Conservation (phyloP, 2,113 vertebrate genomes). For the Psilopogon haemacephalus region DNA sequence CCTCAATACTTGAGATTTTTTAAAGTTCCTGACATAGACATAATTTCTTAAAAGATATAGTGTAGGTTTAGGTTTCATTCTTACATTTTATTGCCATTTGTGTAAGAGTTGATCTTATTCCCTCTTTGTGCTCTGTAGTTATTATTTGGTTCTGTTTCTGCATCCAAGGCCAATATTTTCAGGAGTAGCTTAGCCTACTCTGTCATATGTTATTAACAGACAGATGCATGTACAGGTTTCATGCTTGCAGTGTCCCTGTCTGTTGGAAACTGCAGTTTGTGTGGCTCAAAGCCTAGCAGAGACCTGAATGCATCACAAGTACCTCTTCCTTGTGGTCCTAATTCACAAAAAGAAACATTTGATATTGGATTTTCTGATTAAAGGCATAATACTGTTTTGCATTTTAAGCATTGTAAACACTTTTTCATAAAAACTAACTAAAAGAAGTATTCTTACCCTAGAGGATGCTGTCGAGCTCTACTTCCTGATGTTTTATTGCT, state of each 20-base stretch:
- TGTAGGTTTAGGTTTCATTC: background rate
- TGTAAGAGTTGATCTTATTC: background rate
- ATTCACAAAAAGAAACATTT: background rate
- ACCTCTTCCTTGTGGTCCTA: background rate
- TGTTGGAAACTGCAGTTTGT: background rate
- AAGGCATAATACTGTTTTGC: background rate
- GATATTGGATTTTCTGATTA: background rate
- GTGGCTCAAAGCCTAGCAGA: background rate
- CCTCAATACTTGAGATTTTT: background rate
- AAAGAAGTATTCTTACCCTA: background rate
- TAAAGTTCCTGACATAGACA: background rate
- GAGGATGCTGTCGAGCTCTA: background rate
- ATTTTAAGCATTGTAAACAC: background rate
- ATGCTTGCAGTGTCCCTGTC: background rate
- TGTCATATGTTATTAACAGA: background rate
- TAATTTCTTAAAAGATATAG: background rate
- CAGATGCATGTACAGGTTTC: background rate
- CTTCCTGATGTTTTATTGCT: background rate
- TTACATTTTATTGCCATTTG: background rate
- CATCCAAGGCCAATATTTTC: background rate
- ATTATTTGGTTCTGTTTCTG: background rate
- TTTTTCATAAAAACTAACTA: background rate
- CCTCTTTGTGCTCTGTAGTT: background rate
- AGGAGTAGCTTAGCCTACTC: background rate
- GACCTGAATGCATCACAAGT: background rate